Evolutionary conservation across 1,140 invertebrate genomes (phyloP).

Genomic region (Macrosteles quadrilineatus): DNA sequence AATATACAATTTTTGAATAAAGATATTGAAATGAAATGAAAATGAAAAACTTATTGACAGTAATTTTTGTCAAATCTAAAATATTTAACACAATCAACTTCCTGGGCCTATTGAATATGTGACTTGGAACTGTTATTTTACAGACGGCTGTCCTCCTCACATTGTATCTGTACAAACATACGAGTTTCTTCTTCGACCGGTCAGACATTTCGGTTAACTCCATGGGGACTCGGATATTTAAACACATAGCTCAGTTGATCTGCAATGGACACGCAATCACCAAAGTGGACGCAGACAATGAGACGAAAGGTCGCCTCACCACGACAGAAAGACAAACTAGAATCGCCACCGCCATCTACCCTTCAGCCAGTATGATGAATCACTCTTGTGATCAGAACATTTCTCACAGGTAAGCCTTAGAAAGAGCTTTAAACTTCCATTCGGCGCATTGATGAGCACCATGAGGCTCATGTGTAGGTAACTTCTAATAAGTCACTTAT

Average conservation of each 20-base stretch:
- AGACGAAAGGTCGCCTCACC: constrained; percentile 38
- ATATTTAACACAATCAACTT: too few species aligned
- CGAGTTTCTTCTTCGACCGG: constrained; percentile 54
- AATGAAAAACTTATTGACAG: too few species aligned
- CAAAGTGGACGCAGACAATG: constrained; percentile 43
- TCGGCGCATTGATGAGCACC: too few species aligned
- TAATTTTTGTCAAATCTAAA: too few species aligned
- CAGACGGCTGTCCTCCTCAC: constrained; percentile 62
- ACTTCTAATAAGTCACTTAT: not conserved
- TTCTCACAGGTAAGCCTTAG: constrained; percentile 65
- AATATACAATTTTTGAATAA: too few species aligned
- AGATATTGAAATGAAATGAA: too few species aligned
- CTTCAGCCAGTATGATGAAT: constrained; percentile 87
- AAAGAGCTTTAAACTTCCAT: constrained; percentile 33
- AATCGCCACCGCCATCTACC: constrained; percentile 82
- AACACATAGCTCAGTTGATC: constrained; percentile 74
- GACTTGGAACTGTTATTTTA: constrained; percentile 41
- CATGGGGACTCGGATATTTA: constrained; percentile 64
- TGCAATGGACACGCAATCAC: constrained; percentile 78
- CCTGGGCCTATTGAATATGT: too few species aligned
- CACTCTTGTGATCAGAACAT: constrained; percentile 87
- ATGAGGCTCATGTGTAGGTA: not conserved
- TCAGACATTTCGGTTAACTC: constrained; percentile 49
- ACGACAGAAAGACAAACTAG: constrained; percentile 57
- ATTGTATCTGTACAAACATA: constrained; percentile 56